Evolutionary conservation across 2,113 vertebrate species (phyloP).

Genomic region (Podocnemis expansa): DNA sequence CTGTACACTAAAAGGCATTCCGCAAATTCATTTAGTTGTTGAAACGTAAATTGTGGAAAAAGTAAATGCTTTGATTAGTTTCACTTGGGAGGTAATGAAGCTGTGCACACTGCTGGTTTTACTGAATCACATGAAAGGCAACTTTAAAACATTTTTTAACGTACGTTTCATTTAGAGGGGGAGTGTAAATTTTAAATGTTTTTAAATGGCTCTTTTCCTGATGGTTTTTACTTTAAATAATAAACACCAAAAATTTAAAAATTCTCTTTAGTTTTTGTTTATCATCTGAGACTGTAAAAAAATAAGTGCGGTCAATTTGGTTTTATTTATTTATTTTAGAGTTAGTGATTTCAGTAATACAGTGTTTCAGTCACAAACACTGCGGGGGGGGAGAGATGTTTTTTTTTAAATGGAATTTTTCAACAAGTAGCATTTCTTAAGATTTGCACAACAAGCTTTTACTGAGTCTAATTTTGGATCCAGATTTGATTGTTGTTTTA

Average conservation of each 20-base stretch:
- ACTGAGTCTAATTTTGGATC: not conserved
- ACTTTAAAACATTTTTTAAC: not conserved
- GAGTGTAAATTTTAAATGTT: not conserved
- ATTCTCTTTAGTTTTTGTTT: not conserved
- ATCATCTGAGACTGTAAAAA: not conserved
- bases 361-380: not conserved
- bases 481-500: not conserved
- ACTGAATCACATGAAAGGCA: not conserved
- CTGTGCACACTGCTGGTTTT: not conserved
- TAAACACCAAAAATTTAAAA: not conserved
- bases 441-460: not conserved
- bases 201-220: not conserved
- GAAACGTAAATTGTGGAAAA: not conserved
- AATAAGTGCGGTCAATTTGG: not conserved
- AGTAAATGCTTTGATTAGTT: constrained; percentile 24
- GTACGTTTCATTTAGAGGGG: not conserved
- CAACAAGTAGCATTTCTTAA: not conserved
- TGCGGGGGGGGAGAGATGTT: not conserved
- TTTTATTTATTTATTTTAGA: not conserved
- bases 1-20: not conserved
- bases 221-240: not conserved
- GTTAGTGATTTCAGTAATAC: not conserved
- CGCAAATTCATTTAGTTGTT: not conserved
- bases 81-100: not conserved
- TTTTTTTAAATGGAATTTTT: not conserved